phyloP scores from a whole-genome alignment of 1,140 invertebrate species.

The Stegodyphus dumicola region DNA sequence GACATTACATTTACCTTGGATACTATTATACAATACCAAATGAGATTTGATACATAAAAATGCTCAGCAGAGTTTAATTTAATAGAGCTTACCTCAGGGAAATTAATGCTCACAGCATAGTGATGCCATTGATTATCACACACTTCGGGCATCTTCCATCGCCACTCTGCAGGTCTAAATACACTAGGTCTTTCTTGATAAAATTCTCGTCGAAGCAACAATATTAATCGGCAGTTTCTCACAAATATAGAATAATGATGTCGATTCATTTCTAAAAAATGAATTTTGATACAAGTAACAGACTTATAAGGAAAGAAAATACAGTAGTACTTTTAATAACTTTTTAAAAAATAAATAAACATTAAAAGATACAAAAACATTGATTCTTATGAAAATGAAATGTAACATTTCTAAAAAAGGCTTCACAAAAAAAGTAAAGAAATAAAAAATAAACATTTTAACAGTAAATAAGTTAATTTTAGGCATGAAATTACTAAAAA shows the following conservation, averaged over 20 bases:
- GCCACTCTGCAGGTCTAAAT: constrained; percentile 97
- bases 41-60: too few species aligned
- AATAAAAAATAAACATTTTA: too few species aligned
- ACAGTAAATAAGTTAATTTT: too few species aligned
- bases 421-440: too few species aligned
- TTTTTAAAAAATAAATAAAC: too few species aligned
- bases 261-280: constrained; percentile 75
- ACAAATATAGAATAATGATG: constrained; percentile 98
- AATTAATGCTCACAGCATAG: constrained; percentile 90
- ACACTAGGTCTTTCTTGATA: constrained; percentile 90
- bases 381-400: too few species aligned
- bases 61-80: neutral
- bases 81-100: constrained; percentile 77
- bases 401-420: too few species aligned
- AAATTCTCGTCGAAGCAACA: constrained; percentile 91
- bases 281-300: neutral
- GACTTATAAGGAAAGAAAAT: neutral
- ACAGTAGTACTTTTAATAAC: too few species aligned
- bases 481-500: too few species aligned
- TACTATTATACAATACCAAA: too few species aligned
- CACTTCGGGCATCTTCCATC: constrained; percentile 76
- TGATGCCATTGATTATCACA: constrained; percentile 99
- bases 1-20: too few species aligned
- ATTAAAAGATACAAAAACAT: too few species aligned
- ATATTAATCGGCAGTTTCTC: constrained; percentile 93